These are phyloP conservation scores for Chymomyza amoena DNA, from an alignment of 2,888 invertebrate genomes.

Conservation along the genomic window DNA sequence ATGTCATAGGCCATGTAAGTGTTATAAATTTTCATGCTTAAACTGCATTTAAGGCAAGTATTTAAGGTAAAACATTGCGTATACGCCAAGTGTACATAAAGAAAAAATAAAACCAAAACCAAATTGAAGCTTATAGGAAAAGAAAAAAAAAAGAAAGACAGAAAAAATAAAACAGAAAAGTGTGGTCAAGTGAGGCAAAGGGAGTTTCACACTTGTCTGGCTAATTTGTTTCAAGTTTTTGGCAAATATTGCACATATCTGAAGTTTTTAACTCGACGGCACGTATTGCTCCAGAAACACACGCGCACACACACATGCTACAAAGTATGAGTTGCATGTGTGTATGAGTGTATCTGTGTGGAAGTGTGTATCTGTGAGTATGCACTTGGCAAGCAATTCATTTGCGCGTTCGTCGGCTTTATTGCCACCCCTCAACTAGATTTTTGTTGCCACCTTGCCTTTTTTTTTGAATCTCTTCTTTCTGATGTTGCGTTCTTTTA, in stretches of 20 bases:
- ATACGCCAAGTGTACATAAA: not conserved
- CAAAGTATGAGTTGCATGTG: not conserved
- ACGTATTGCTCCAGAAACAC: constrained; percentile 1
- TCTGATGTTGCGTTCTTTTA: not conserved
- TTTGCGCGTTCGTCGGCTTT: constrained; percentile 42
- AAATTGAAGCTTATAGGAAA: constrained; percentile 1
- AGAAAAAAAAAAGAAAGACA: not conserved
- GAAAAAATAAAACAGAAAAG: not conserved
- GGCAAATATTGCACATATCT: constrained; percentile 45
- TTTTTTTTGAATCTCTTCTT: not conserved
- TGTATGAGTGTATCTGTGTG: not conserved
- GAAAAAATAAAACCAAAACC: not conserved
- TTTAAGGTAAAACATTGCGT: not conserved
- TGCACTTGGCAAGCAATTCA: constrained; percentile 55
- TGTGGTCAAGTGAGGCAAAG: constrained; percentile 5
- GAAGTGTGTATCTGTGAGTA: not conserved
- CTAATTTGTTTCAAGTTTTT: constrained; percentile 51
- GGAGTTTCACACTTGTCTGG: constrained; percentile 24
- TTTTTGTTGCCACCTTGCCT: constrained; percentile 51
- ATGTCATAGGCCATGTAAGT: constrained; percentile 1
- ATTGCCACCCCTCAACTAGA: constrained; percentile 55
- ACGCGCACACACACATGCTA: not conserved
- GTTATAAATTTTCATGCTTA: constrained; percentile 33
- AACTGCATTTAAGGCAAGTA: not conserved
- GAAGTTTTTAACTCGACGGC: constrained; percentile 39